Evolutionary conservation across 1,140 invertebrate species (phyloP).

Genomic region (Latrodectus geometricus): DNA sequence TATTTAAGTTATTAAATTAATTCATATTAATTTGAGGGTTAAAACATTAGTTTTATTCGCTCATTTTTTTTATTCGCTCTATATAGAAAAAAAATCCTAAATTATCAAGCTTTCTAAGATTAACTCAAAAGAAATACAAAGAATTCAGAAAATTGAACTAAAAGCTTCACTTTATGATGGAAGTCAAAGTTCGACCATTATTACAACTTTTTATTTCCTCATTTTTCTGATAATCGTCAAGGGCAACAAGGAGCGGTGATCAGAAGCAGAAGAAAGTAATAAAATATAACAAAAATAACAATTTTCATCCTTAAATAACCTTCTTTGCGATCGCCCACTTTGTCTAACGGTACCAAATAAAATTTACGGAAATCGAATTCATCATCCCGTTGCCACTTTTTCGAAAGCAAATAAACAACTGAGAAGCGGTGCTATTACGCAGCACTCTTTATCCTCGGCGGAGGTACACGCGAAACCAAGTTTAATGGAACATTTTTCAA

Average conservation of each 20-base stretch:
- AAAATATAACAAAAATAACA: constrained; percentile 1
- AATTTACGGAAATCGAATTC: neutral
- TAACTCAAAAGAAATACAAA: no score
- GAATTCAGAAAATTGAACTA: no score
- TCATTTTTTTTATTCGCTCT: no score
- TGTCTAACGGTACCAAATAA: neutral
- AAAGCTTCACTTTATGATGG: neutral
- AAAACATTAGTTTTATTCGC: no score
- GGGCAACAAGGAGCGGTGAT: constrained; percentile 12
- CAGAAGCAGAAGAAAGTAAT: neutral
- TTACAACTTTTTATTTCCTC: constrained; percentile 6
- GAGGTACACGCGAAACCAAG: neutral
- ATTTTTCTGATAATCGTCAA: constrained; percentile 36
- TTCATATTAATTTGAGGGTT: no score
- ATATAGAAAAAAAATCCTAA: no score
- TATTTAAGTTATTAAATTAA: no score
- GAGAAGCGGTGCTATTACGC: neutral
- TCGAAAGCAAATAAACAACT: neutral
- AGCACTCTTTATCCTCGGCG: constrained; percentile 32
- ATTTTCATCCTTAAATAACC: neutral
- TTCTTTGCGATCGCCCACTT: neutral
- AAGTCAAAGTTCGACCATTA: constrained; percentile 21
- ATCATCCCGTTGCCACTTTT: constrained; percentile 1
- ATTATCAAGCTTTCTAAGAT: no score
- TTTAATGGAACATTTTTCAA: neutral